These are phyloP conservation scores for Glandiceps talaboti DNA, from an alignment of 53 echinoderm and acorn worm genomes.

Conservation along the genomic window DNA sequence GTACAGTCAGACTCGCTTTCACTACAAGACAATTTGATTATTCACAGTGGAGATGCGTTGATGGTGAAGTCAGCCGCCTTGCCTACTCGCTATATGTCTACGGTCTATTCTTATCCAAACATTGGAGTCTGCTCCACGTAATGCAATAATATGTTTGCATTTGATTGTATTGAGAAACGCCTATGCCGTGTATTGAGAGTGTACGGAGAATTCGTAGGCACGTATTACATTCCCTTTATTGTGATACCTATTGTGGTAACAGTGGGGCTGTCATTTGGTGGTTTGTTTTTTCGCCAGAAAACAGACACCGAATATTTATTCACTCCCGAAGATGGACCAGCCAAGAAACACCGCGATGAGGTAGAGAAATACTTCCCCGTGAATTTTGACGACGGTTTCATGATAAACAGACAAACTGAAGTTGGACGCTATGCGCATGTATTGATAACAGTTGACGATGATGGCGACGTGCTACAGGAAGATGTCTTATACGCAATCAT, in stretches of 20 bases:
- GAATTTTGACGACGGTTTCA: background rate
- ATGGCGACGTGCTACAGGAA: background rate
- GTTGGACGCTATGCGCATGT: background rate
- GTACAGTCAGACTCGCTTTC: too few species aligned
- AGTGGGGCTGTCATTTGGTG: background rate
- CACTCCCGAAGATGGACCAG: background rate
- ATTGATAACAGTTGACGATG: background rate
- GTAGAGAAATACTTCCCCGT: background rate
- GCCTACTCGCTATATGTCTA: too few species aligned
- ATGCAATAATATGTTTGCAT: background rate
- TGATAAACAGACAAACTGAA: background rate
- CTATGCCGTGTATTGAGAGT: background rate
- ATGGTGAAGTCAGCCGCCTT: too few species aligned
- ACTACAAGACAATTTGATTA: too few species aligned
- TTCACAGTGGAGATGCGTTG: too few species aligned
- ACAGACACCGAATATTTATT: slow-evolving; percentile 5
- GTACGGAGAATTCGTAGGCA: slow-evolving; percentile 4
- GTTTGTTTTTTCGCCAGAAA: background rate
- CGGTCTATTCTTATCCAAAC: background rate
- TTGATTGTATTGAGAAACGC: slow-evolving; percentile 1
- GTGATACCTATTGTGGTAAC: background rate
- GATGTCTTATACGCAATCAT: slow-evolving; percentile 3
- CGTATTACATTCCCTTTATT: background rate
- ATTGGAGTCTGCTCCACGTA: background rate
- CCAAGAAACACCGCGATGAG: background rate